Percentiles rank a stretch among this genome's conserved stretches.
phyloP scores from a whole-genome alignment of 1,140 invertebrate genomes.

The Phthorimaea operculella region DNA sequence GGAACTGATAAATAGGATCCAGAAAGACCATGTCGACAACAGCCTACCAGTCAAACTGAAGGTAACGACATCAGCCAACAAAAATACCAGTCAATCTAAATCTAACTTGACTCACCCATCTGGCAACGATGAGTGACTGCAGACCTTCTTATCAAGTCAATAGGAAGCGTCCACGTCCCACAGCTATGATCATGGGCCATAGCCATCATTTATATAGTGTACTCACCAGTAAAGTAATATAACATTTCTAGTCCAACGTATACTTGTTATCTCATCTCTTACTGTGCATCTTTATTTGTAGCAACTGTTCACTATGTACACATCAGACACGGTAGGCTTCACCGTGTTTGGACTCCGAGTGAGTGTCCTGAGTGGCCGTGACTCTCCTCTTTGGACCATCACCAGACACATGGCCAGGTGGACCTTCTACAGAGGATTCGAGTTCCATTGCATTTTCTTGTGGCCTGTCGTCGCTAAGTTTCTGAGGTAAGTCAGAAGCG shows the following conservation, averaged over 20 bases:
- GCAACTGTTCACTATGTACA: slow-evolving; percentile 52
- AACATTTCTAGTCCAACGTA: no score
- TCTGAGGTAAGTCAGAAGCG: slow-evolving; percentile 23
- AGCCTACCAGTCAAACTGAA: slow-evolving; percentile 38
- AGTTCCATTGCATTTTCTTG: slow-evolving; percentile 60
- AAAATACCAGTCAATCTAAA: no score
- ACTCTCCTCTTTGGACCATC: slow-evolving; percentile 45
- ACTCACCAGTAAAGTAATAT: no score
- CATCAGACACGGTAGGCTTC: slow-evolving; percentile 47
- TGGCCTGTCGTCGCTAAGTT: slow-evolving; percentile 39
- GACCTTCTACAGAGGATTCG: slow-evolving; percentile 64
- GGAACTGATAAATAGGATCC: slow-evolving; percentile 35
- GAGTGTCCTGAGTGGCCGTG: slow-evolving; percentile 33
- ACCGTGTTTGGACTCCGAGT: slow-evolving; percentile 44
- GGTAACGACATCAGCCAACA: slow-evolving; percentile 20
- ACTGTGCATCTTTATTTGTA: slow-evolving; percentile 18
- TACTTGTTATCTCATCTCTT: not conserved
- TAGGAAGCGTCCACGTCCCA: no score
- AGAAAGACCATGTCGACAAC: slow-evolving; percentile 34
- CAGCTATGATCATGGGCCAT: no score
- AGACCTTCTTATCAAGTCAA: no score
- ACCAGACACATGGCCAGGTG: slow-evolving; percentile 66
- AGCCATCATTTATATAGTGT: no score
- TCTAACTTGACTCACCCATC: no score
- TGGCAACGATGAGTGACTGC: no score